phyloP scores from a whole-genome alignment of 2,888 invertebrate species.

The Idaea dimidiata region DNA sequence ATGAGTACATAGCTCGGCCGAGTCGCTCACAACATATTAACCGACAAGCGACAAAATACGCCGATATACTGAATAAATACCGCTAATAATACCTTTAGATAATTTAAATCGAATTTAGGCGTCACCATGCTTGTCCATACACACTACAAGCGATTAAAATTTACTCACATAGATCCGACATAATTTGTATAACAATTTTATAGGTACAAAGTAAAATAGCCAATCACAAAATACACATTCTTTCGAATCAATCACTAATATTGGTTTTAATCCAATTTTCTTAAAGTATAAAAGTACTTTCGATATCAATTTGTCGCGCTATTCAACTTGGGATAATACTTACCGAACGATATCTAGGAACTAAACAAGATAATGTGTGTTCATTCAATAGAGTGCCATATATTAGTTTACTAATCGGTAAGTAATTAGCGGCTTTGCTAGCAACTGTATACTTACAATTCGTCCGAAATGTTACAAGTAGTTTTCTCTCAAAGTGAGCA shows the following conservation, averaged over 20 bases:
- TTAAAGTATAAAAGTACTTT: background rate
- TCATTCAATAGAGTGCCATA: background rate
- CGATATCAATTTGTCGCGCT: background rate
- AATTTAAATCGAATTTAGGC: slow-evolving; percentile 43
- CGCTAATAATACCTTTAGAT: slow-evolving; percentile 48
- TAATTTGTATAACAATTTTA: slow-evolving; percentile 52
- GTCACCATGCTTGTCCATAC: slow-evolving; percentile 71
- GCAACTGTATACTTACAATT: background rate
- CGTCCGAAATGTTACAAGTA: background rate
- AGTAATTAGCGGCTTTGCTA: background rate
- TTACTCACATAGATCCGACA: slow-evolving; percentile 73
- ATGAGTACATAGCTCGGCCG: slow-evolving; percentile 55
- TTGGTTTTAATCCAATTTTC: background rate
- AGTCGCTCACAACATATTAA: slow-evolving; percentile 51
- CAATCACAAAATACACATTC: slow-evolving; percentile 7
- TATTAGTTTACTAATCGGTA: background rate
- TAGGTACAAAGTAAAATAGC: slow-evolving; percentile 29
- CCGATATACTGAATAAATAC: slow-evolving; percentile 55
- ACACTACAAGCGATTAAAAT: slow-evolving; percentile 70
- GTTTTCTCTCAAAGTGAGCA: slow-evolving; percentile 23
- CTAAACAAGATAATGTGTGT: background rate
- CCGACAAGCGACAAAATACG: slow-evolving; percentile 64
- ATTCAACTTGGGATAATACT: background rate
- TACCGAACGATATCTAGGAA: background rate
- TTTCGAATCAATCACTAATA: slow-evolving; percentile 1